Conservation (phyloP, 2,797 vertebrate genomes). For the Falco biarmicus region DNA sequence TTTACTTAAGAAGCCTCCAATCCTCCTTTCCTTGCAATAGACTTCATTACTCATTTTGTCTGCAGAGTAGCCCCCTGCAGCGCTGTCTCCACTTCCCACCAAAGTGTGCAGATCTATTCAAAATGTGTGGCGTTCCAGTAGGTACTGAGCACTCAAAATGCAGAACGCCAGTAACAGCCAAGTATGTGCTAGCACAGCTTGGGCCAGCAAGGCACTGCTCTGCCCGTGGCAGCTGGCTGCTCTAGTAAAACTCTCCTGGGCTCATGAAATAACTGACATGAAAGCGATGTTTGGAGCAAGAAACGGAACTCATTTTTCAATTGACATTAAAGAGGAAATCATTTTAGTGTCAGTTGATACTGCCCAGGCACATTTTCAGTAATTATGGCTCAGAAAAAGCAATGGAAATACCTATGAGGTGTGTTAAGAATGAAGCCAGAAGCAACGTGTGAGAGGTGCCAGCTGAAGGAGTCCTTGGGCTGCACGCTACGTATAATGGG, state of each 20-base stretch:
- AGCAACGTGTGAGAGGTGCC: background rate
- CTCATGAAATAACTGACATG: conserved; percentile 18
- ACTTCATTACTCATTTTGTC: background rate
- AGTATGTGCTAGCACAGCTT: background rate
- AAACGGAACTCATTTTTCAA: conserved; percentile 52
- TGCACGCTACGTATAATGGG: background rate
- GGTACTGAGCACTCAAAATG: background rate
- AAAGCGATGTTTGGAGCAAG: conserved; percentile 33
- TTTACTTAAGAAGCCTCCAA: background rate
- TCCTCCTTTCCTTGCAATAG: background rate
- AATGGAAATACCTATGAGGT: conserved; percentile 50
- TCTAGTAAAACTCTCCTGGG: background rate
- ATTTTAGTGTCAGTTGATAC: conserved; percentile 50
- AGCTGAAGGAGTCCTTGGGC: background rate
- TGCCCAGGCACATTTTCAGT: conserved; percentile 41
- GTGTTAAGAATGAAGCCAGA: conserved; percentile 48
- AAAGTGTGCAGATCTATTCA: background rate
- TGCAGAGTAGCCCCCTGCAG: background rate
- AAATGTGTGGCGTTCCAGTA: background rate
- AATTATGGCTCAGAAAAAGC: conserved; percentile 36
- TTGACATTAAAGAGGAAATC: conserved; percentile 43
- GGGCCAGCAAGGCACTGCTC: background rate
- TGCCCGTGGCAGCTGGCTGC: background rate
- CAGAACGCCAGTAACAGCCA: background rate
- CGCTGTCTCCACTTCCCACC: background rate